Base-by-base conservation (phyloP, 1,140 invertebrate species). In the Oedothorax gibbosus region DNA sequence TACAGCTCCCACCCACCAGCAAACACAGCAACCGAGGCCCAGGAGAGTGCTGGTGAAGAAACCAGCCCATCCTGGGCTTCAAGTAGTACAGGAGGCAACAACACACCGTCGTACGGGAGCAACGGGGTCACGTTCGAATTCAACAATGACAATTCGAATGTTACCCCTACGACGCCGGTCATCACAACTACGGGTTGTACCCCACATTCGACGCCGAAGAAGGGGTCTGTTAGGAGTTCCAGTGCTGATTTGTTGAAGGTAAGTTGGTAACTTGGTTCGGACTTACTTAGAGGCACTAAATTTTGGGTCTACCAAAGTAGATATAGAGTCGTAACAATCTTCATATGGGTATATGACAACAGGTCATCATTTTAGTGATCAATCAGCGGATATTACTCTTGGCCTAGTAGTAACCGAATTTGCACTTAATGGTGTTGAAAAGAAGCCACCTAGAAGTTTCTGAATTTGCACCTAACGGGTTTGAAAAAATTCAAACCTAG, bases 111-210 rank as follows among this genome's bases (percentile, higher is more conserved):
- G 15, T 88, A 75, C 51, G 77, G 51, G 0, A 87, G 83, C 50
- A 64, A 66, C 8, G 86, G 86, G 18, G 12, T 88, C 12, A 68
- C 85, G 0, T 88, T 89, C 75, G 88, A 89, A 49, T 88, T 89
- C 60, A 87, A 72, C 57, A 77, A 86, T 7, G 88, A 88, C 51
- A 86, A 87, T 66, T 87, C 85, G 20, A 62, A 85, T n/a, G 65
- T 49, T 14, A 54, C 18, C 12, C 18, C 50, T 6, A 35, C 35
- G 2, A 11, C 85, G 84, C 18, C 71, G 73, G 12, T 83, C 81
- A 85, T 78, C 62, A 78, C 79, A 57, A 83, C 73, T 14, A 78
- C 54, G 12, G 53, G 50, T 6, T 73, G 80, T 21, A 66, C 78
- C 69, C 85, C 64, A 4, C 54, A 69, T 14, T 86, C 72, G 12